phyloP scores from a whole-genome alignment of 2,888 invertebrate genomes.

The Cartodere bifasciata region DNA sequence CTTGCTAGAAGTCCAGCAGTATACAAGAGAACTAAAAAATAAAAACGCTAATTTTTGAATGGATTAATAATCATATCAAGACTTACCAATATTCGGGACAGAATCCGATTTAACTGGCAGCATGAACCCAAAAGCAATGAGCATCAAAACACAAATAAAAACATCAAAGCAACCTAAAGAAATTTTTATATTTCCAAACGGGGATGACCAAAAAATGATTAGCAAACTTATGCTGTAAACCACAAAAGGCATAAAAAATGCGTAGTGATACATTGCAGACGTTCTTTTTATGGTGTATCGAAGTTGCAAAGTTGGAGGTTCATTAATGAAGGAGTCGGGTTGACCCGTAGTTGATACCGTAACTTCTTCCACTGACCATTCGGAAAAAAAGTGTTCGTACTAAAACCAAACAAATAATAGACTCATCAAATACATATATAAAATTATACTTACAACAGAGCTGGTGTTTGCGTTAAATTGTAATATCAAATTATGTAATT shows the following conservation, averaged over 20 bases:
- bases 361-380: constrained; percentile 21
- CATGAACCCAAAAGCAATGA: constrained; percentile 22
- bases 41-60: constrained; percentile 4
- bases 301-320: constrained; percentile 20
- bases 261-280: constrained; percentile 21
- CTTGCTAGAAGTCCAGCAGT: background rate
- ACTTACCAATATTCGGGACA: constrained; percentile 30
- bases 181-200: constrained; percentile 27
- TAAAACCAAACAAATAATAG: constrained; percentile 14
- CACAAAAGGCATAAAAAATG: constrained; percentile 28
- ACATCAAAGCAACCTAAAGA: constrained; percentile 26
- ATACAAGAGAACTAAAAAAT: constrained; percentile 1
- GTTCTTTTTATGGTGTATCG: constrained; percentile 23
- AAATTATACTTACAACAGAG: constrained; percentile 18
- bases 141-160: constrained; percentile 23
- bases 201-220: constrained; percentile 30
- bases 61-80: constrained; percentile 6
- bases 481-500: constrained; percentile 21
- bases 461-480: constrained; percentile 20
- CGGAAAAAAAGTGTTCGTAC: constrained; percentile 17
- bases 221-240: too few relatives aligned
- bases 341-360: background rate
- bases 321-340: constrained; percentile 4
- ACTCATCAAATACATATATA: constrained; percentile 1
- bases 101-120: constrained; percentile 25